A percentile compares a stretch with the other conserved stretches of the same genome.
These are phyloP conservation scores for Lysandra bellargus DNA, from an alignment of 2,888 invertebrate genomes.

Conservation along the genomic window DNA sequence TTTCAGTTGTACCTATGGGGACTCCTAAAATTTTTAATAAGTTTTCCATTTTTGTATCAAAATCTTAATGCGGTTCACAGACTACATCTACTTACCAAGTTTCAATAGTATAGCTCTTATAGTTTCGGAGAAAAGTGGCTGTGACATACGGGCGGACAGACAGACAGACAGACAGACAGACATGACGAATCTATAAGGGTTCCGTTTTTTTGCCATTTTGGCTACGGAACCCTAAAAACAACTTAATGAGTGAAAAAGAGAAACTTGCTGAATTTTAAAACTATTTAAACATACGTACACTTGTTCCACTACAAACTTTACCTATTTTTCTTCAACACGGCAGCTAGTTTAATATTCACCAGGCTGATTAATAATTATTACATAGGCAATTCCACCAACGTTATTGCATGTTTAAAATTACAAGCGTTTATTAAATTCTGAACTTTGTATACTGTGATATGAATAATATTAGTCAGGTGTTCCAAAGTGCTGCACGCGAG, in stretches of 20 bases:
- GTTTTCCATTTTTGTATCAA: too few species aligned
- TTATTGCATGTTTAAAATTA: constrained; percentile 24
- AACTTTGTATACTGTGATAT: constrained; percentile 25
- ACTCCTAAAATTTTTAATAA: too few species aligned
- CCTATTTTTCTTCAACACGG: constrained; percentile 4
- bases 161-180: too few species aligned
- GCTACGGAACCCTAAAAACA: neutral
- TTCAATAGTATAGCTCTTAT: too few species aligned
- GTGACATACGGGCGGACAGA: too few species aligned
- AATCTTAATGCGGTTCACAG: too few species aligned
- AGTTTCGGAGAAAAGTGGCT: too few species aligned
- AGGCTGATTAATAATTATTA: neutral
- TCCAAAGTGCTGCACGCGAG: constrained; percentile 29
- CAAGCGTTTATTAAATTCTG: constrained; percentile 28
- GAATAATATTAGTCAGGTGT: constrained; percentile 30
- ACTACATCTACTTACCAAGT: too few species aligned
- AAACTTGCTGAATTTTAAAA: neutral
- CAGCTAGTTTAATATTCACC: neutral
- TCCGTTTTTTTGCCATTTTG: too few species aligned
- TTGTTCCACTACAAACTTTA: neutral
- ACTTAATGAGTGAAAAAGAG: neutral
- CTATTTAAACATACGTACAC: neutral
- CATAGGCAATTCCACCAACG: constrained; percentile 1
- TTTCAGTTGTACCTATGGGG: too few species aligned
- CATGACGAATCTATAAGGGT: too few species aligned